These are phyloP conservation scores for Drosophila aff. DNA, from an alignment of 1,140 invertebrate genomes.

Conservation along the genomic window DNA sequence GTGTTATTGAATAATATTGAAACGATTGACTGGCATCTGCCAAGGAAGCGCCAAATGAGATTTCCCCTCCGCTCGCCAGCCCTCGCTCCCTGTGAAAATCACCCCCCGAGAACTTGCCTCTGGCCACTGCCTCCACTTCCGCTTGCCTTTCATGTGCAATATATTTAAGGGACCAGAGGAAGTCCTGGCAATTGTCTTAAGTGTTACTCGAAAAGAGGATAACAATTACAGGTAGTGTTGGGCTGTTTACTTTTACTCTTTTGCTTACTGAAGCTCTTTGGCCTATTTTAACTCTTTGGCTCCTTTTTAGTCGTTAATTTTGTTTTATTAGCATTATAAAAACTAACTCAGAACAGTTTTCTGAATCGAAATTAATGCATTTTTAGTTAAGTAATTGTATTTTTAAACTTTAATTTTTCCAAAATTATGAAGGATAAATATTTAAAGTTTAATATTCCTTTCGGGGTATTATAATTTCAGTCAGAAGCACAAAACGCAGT, in stretches of 20 bases:
- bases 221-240: background rate
- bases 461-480: no score
- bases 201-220: background rate
- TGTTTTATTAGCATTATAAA: no score
- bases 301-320: background rate
- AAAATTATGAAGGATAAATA: no score
- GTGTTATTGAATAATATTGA: constrained; percentile 62
- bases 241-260: background rate
- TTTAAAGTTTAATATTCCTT: no score
- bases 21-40: constrained; percentile 56
- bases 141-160: background rate
- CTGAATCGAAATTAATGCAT: no score
- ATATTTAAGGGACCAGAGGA: background rate
- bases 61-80: background rate
- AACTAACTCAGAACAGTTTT: no score
- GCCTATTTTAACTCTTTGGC: background rate
- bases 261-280: background rate
- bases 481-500: no score
- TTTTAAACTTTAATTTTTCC: no score
- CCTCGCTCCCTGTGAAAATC: background rate
- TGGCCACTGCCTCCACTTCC: background rate
- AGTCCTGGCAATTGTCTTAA: constrained; percentile 12
- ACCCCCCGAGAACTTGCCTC: background rate
- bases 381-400: no score
- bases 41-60: constrained; percentile 25